These are phyloP conservation scores for Dryobota labecula DNA, from an alignment of 2,888 invertebrate genomes.

Conservation along the genomic window DNA sequence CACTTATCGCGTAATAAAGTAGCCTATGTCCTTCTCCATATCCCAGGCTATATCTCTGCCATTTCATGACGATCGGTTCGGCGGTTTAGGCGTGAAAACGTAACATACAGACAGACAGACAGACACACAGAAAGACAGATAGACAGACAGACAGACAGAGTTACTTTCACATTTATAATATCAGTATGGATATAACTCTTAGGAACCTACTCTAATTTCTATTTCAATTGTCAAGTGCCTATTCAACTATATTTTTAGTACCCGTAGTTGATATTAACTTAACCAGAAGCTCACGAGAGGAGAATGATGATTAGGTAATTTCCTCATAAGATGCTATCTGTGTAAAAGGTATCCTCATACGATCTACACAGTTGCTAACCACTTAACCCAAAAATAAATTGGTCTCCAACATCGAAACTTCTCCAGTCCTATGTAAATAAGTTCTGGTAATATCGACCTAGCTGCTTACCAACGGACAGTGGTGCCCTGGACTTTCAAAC, in stretches of 20 bases:
- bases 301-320: background rate
- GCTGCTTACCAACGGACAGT: background rate
- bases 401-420: conserved; percentile 30
- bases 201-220: background rate
- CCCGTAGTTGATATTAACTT: background rate
- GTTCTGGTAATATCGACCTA: conserved; percentile 16
- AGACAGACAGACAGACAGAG: too few relatives aligned
- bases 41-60: too few relatives aligned
- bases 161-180: too few relatives aligned
- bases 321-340: background rate
- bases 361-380: conserved; percentile 20
- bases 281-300: background rate
- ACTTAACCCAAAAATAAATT: conserved; percentile 22
- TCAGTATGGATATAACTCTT: too few relatives aligned
- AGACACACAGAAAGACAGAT: too few relatives aligned
- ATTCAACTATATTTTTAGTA: background rate
- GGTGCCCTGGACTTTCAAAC: conserved; percentile 2
- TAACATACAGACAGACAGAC: too few relatives aligned
- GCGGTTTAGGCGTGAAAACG: too few relatives aligned
- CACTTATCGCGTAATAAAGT: too few relatives aligned
- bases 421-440: conserved; percentile 46
- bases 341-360: background rate
- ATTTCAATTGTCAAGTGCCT: background rate
- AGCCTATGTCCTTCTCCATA: too few relatives aligned
- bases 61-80: too few relatives aligned